Conservation (phyloP, 2,113 vertebrate genomes). For the Indri indri region DNA sequence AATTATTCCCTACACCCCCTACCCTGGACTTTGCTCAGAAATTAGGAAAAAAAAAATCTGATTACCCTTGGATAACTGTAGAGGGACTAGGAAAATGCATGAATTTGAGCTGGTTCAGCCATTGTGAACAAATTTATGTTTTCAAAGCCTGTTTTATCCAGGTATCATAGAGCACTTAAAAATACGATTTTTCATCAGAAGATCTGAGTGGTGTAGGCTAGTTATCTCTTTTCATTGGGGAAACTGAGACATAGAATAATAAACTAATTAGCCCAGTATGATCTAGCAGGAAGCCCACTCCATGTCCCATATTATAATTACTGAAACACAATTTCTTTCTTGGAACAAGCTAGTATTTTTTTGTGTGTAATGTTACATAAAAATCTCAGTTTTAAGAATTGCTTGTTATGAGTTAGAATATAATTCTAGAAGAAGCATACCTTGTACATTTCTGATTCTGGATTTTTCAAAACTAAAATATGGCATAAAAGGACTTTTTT, state of each 20-base stretch:
- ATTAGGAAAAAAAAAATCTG: not conserved
- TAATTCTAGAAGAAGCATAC: slow-evolving; percentile 17
- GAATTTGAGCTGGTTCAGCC: not conserved
- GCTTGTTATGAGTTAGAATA: not conserved
- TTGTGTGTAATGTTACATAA: not conserved
- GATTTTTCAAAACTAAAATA: slow-evolving; percentile 18
- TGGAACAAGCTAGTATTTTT: not conserved
- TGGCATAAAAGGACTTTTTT: not conserved
- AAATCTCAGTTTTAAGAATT: slow-evolving; percentile 2
- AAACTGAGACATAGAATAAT: not conserved
- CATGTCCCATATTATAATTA: not conserved
- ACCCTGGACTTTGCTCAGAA: not conserved
- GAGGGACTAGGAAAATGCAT: not conserved
- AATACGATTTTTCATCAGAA: not conserved
- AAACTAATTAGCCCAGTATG: not conserved
- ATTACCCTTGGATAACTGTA: not conserved
- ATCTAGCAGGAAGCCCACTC: not conserved
- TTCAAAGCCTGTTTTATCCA: not conserved
- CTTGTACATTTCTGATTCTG: slow-evolving; percentile 16
- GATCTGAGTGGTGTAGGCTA: not conserved
- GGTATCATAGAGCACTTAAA: not conserved
- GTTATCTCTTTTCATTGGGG: not conserved
- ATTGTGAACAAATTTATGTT: not conserved
- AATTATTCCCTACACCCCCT: not conserved
- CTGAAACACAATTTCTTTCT: not conserved